These are phyloP conservation scores for Microctonus brassicae DNA, from an alignment of 2,888 invertebrate genomes.

Conservation along the genomic window DNA sequence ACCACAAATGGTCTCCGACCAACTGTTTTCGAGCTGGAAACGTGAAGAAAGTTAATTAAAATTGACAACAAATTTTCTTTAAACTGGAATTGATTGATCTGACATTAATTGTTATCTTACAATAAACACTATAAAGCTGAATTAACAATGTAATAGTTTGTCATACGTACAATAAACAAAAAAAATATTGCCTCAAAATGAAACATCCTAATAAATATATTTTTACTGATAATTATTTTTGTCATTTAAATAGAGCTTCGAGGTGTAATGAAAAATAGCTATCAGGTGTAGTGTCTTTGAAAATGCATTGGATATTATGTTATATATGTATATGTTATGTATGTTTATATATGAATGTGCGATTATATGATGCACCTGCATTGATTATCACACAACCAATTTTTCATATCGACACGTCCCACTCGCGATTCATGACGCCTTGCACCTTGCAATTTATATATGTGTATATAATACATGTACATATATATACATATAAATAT, in stretches of 20 bases:
- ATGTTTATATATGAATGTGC: not conserved
- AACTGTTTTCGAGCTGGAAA: too few species aligned
- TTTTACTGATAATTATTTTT: not conserved
- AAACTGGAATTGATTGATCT: too few species aligned
- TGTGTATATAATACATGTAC: slow-evolving; percentile 6
- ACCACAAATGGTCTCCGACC: too few species aligned
- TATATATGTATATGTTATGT: too few species aligned
- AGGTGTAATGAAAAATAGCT: not conserved
- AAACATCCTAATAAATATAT: too few species aligned
- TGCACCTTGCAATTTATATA: slow-evolving; percentile 48
- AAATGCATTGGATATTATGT: not conserved
- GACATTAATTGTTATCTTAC: too few species aligned
- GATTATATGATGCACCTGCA: slow-evolving; percentile 46
- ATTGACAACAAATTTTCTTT: too few species aligned
- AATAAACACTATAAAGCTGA: too few species aligned
- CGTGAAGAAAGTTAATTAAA: too few species aligned
- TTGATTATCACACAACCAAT: slow-evolving; percentile 44
- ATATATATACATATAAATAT: not conserved
- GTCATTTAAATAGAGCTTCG: not conserved
- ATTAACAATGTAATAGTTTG: too few species aligned
- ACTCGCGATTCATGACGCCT: slow-evolving; percentile 29
- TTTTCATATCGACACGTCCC: slow-evolving; percentile 23
- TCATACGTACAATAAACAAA: too few species aligned
- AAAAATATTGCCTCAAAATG: too few species aligned
- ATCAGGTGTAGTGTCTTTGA: slow-evolving; percentile 44